Conservation (phyloP, 2,113 vertebrate genomes). For the Pitta sordida region DNA sequence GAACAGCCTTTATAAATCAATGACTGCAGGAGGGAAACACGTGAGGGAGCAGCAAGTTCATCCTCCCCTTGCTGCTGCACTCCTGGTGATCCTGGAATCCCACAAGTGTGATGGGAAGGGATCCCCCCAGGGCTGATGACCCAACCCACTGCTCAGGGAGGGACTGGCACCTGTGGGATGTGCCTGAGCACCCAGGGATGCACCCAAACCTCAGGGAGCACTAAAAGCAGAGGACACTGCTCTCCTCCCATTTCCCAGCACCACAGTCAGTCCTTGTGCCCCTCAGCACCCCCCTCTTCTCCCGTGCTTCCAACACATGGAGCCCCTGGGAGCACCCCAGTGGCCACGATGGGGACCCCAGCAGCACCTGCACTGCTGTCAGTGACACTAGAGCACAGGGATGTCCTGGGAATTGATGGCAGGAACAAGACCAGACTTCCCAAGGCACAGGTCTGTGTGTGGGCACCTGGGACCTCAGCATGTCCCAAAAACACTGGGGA, state of each 20-base stretch:
- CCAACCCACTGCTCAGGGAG: background rate
- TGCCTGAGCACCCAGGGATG: background rate
- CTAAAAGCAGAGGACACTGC: background rate
- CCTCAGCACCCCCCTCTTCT: background rate
- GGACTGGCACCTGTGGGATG: background rate
- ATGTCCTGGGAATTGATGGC: too few species aligned
- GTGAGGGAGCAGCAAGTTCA: background rate
- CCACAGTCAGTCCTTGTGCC: rapidly evolving
- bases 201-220: background rate
- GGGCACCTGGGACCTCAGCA: background rate
- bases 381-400: rapidly evolving
- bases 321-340: background rate
- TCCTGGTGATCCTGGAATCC: background rate
- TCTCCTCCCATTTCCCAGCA: background rate
- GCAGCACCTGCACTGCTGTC: background rate
- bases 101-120: background rate
- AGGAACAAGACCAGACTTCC: background rate
- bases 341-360: background rate
- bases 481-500: rapidly evolving
- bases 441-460: background rate
- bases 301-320: background rate
- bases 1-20: slow-evolving; percentile 21
- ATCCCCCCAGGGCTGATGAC: background rate
- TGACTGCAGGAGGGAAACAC: background rate
- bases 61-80: background rate